Evolutionary conservation across 2,113 vertebrate species (phyloP).

Genomic region (Bombycilla garrulus): DNA sequence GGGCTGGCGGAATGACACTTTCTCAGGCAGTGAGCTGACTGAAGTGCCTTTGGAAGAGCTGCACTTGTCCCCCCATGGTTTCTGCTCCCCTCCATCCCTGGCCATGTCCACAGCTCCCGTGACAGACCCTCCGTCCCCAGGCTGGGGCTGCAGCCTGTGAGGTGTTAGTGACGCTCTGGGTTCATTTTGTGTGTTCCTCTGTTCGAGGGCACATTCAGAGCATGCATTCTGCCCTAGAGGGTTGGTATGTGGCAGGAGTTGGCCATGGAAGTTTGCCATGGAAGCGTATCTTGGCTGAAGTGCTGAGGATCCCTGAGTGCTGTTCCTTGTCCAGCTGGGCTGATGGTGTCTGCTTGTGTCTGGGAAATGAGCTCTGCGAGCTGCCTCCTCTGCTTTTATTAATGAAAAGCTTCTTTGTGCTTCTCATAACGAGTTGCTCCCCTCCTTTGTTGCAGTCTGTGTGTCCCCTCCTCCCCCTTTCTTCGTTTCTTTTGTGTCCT

Average conservation of each 20-base stretch:
- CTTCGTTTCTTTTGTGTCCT: neutral
- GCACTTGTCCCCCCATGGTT: fast-evolving
- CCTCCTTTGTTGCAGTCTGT: neutral
- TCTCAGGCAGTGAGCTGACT: neutral
- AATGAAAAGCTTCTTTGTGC: slow-evolving; percentile 52
- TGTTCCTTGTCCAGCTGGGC: neutral
- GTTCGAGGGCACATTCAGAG: neutral
- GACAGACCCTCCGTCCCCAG: neutral
- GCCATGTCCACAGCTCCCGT: fast-evolving
- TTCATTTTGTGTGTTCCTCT: neutral
- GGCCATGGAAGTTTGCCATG: fast-evolving
- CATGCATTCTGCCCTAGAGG: neutral
- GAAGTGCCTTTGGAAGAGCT: neutral
- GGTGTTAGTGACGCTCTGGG: neutral
- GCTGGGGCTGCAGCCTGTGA: neutral
- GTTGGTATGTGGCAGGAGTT: neutral
- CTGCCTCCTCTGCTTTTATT: neutral
- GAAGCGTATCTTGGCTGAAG: neutral
- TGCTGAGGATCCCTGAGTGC: neutral
- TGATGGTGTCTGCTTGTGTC: neutral
- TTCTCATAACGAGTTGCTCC: neutral
- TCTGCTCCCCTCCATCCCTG: neutral
- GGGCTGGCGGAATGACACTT: neutral
- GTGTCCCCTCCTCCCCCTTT: neutral
- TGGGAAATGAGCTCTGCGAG: neutral